phyloP scores from a whole-genome alignment of 2,113 vertebrate genomes.

The Lophura nycthemera region DNA sequence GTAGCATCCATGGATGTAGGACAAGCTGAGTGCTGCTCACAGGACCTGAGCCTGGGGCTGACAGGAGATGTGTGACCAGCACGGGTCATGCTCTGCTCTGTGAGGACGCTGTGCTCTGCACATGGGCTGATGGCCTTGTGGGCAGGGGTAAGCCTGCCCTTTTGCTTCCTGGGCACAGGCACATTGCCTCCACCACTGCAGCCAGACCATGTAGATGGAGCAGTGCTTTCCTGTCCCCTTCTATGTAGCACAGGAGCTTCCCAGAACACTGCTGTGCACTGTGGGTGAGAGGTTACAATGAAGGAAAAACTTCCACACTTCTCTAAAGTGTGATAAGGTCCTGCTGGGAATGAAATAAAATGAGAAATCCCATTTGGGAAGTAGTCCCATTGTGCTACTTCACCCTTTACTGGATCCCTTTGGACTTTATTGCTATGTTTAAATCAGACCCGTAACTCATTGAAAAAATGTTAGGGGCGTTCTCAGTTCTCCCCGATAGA shows the following conservation, averaged over 20 bases:
- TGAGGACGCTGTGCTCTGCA: fast-evolving
- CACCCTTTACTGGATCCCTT: neutral
- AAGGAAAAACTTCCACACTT: neutral
- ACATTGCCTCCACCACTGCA: neutral
- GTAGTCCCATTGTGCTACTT: neutral
- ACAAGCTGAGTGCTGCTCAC: neutral
- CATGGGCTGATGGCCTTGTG: fast-evolving
- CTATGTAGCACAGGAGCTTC: fast-evolving
- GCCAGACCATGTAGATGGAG: no score
- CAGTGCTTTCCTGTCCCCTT: no score
- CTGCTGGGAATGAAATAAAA: neutral
- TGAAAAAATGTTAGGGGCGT: neutral
- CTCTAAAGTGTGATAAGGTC: neutral
- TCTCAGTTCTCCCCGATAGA: neutral
- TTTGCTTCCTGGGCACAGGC: no score
- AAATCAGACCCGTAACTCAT: neutral
- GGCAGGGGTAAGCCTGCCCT: neutral
- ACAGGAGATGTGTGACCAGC: fast-evolving
- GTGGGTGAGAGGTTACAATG: neutral
- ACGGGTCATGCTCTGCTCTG: fast-evolving
- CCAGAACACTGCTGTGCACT: fast-evolving
- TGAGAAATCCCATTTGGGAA: neutral
- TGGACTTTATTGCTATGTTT: neutral
- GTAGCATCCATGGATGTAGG: fast-evolving
- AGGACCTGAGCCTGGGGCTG: neutral